A percentile compares a stretch with the other conserved stretches of the same genome.
Conservation (phyloP, 1,140 invertebrate species). For the Pteromalus puparum region DNA sequence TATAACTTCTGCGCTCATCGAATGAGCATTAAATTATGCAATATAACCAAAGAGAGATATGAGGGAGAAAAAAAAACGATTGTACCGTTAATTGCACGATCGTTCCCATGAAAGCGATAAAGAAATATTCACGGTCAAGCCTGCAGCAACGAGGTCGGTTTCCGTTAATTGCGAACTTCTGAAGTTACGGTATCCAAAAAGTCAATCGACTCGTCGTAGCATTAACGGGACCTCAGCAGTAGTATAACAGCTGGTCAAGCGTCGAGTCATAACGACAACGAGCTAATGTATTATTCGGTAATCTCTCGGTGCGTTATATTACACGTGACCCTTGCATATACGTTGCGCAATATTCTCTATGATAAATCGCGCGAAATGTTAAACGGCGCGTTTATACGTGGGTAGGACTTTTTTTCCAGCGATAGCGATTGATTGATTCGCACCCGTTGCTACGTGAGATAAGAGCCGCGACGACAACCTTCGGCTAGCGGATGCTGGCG, state of each 20-base stretch:
- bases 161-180: constrained; percentile 21
- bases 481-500: neutral
- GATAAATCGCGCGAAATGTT: too few species aligned
- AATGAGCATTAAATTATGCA: neutral
- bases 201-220: neutral
- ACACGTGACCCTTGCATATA: too few species aligned
- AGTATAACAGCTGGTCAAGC: neutral
- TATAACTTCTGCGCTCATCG: too few species aligned
- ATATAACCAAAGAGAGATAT: neutral
- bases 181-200: constrained; percentile 40
- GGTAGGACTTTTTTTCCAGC: too few species aligned
- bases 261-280: neutral
- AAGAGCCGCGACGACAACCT: neutral
- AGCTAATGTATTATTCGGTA: neutral
- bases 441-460: too few species aligned
- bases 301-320: neutral
- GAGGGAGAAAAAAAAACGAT: neutral
- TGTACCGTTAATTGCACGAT: neutral
- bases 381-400: too few species aligned
- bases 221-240: constrained; percentile 22
- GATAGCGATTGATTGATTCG: neutral
- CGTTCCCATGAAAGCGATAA: neutral
- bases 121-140: neutral
- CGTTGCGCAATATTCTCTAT: neutral
- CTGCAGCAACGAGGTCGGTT: constrained; percentile 1